Percentiles rank a stretch among this genome's conserved stretches.
These are phyloP conservation scores for Brachionichthys hirsutus DNA, from an alignment of 2,113 vertebrate genomes.

Conservation along the genomic window DNA sequence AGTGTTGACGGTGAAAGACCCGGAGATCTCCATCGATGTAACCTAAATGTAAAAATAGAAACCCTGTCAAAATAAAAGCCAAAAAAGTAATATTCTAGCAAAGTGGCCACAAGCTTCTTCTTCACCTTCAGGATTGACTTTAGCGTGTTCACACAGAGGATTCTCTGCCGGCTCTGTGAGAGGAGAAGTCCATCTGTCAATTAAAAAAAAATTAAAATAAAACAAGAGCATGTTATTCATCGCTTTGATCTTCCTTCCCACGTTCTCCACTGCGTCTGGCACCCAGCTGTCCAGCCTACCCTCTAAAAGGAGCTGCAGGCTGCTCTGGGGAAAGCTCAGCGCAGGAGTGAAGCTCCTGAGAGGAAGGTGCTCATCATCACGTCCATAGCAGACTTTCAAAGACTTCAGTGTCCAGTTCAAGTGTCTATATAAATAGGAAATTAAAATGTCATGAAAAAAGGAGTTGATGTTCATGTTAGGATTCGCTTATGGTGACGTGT, in stretches of 20 bases:
- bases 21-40: slow-evolving; percentile 87
- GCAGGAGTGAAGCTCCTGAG: slow-evolving; percentile 87
- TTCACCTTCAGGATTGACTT: slow-evolving; percentile 86
- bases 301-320: slow-evolving; percentile 86
- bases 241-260: neutral
- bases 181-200: slow-evolving; percentile 89
- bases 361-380: slow-evolving; percentile 84
- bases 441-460: neutral
- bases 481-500: neutral
- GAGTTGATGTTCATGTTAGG: neutral
- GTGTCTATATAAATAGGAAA: slow-evolving; percentile 75
- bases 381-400: slow-evolving; percentile 82
- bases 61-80: neutral
- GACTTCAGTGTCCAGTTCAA: slow-evolving; percentile 95
- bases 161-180: slow-evolving; percentile 96
- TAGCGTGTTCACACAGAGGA: slow-evolving; percentile 89
- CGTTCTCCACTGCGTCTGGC: neutral
- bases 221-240: slow-evolving; percentile 9
- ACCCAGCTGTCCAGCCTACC: slow-evolving; percentile 71
- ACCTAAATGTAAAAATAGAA: slow-evolving; percentile 77
- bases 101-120: neutral
- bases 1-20: slow-evolving; percentile 86
- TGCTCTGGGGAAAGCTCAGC: slow-evolving; percentile 90
- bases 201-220: neutral
- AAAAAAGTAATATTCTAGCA: neutral